phyloP scores from a whole-genome alignment of 1,140 invertebrate genomes.

The Brachionus manjavacas region DNA sequence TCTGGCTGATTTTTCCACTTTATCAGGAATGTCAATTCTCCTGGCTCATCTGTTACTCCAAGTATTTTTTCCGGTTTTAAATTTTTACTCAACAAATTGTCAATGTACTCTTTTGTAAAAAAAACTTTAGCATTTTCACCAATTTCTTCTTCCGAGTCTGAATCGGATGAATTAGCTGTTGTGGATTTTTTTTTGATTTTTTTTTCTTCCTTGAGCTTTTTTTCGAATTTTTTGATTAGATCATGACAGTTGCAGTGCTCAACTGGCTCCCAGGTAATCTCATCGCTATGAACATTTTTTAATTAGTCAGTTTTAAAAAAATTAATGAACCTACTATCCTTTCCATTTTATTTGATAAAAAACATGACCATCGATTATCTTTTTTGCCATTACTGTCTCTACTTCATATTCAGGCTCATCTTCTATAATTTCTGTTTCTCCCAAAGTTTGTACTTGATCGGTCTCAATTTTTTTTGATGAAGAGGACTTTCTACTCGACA shows the following conservation, averaged over 20 bases:
- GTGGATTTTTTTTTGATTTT: slow-evolving; percentile 51
- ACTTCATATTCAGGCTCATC: slow-evolving; percentile 13
- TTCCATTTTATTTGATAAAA: slow-evolving; percentile 32
- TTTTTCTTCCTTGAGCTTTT: slow-evolving; percentile 49
- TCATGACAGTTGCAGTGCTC: slow-evolving; percentile 78
- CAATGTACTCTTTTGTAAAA: slow-evolving; percentile 43
- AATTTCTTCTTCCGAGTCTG: background rate
- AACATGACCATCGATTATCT: background rate
- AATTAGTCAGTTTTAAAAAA: background rate
- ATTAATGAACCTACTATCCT: slow-evolving; percentile 27
- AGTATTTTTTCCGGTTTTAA: slow-evolving; percentile 88
- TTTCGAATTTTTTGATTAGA: slow-evolving; percentile 79
- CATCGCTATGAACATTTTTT: background rate
- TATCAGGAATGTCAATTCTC: slow-evolving; percentile 91
- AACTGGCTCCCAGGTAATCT: slow-evolving; percentile 51
- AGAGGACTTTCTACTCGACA: background rate
- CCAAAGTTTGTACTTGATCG: background rate
- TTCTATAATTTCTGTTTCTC: background rate
- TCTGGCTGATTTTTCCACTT: slow-evolving; percentile 95
- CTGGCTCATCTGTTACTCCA: slow-evolving; percentile 73
- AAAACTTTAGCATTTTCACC: background rate
- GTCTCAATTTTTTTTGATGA: background rate
- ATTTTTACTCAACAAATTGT: slow-evolving; percentile 75
- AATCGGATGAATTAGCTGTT: background rate
- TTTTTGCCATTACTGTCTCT: background rate